Evolutionary conservation across 2,888 invertebrate species (phyloP).

Genomic region (Zaprionus lineosus): DNA sequence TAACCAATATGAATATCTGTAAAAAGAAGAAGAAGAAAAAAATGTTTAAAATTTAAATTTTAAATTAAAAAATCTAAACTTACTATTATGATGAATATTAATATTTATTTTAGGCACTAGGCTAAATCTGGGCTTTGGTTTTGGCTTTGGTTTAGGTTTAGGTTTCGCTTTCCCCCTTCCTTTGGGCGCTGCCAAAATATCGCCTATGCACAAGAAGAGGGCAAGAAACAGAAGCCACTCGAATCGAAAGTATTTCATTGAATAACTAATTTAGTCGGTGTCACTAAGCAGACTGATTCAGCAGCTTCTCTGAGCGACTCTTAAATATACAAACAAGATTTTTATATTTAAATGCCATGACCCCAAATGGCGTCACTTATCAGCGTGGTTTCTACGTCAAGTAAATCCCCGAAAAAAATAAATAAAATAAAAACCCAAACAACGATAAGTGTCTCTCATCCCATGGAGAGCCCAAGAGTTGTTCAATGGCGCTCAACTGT

Average conservation of each 20-base stretch:
- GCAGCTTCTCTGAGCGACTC: neutral
- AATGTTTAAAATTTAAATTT: neutral
- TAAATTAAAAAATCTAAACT: slow-evolving; percentile 6
- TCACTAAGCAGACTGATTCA: slow-evolving; percentile 20
- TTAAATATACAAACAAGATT: slow-evolving; percentile 21
- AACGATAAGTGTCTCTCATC: slow-evolving; percentile 28
- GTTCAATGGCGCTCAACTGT: too few relatives aligned
- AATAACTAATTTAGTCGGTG: neutral
- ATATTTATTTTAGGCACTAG: slow-evolving; percentile 53
- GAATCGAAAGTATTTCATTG: slow-evolving; percentile 56
- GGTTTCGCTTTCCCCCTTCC: slow-evolving; percentile 24
- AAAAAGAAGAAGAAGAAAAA: slow-evolving; percentile 1
- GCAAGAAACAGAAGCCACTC: slow-evolving; percentile 38
- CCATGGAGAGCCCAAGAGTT: slow-evolving; percentile 41
- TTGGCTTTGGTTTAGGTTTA: neutral
- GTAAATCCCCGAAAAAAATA: slow-evolving; percentile 30
- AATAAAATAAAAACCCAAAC: slow-evolving; percentile 5
- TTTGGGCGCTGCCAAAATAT: slow-evolving; percentile 43
- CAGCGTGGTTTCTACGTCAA: slow-evolving; percentile 30
- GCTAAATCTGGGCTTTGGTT: neutral
- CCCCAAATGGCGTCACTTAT: slow-evolving; percentile 28
- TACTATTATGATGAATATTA: slow-evolving; percentile 62
- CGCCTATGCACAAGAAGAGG: slow-evolving; percentile 23
- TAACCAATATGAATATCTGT: slow-evolving; percentile 59
- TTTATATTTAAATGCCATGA: slow-evolving; percentile 12